Evolutionary conservation across 2,113 vertebrate genomes (phyloP).

Genomic region (Tor tambroides): DNA sequence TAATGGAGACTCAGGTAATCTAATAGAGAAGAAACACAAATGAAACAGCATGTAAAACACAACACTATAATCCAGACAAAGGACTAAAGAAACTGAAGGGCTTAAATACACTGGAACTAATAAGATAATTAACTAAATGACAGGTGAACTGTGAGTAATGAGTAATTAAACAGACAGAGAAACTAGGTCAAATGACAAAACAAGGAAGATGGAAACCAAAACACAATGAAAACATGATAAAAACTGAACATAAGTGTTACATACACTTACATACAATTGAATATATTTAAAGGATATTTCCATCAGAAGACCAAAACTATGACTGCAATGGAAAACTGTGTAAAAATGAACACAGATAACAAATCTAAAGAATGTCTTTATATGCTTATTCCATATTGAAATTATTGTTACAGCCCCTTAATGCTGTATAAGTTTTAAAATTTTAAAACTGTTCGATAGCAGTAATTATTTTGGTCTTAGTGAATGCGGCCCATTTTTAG

Average conservation of each 20-base stretch:
- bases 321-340: neutral
- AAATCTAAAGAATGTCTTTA: neutral
- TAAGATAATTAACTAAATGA: too few relatives aligned
- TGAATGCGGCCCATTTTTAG: conserved; percentile 50
- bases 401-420: neutral
- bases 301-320: neutral
- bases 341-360: neutral
- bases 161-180: too few relatives aligned
- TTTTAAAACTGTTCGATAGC: conserved; percentile 53
- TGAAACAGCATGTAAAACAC: too few relatives aligned
- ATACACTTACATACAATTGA: neutral
- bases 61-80: too few relatives aligned
- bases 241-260: neutral
- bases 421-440: conserved; percentile 31
- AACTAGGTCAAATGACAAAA: neutral
- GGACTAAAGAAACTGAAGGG: too few relatives aligned
- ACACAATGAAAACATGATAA: neutral
- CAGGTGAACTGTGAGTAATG: too few relatives aligned
- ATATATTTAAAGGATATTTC: neutral
- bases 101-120: too few relatives aligned
- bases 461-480: conserved; percentile 37
- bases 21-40: too few relatives aligned
- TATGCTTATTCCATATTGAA: neutral
- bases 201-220: neutral
- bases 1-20: too few relatives aligned